Percentiles rank a stretch among this genome's conserved stretches.
Conservation (phyloP, 2,113 vertebrate genomes). For the Chaetops frenatus region DNA sequence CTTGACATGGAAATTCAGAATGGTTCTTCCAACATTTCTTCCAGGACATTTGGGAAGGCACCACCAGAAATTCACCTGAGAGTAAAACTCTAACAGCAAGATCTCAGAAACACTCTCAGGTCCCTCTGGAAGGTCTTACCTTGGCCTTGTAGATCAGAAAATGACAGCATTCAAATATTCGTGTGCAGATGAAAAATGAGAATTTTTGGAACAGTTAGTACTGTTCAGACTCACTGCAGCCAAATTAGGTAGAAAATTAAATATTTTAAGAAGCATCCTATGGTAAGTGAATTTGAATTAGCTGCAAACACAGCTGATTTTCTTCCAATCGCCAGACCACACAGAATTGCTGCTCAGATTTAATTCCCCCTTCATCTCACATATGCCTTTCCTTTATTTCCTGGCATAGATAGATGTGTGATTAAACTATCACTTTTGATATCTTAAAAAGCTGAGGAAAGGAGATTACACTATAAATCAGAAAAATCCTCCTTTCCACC, state of each 20-base stretch:
- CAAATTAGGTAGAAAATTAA: conserved; percentile 55
- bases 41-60: not conserved
- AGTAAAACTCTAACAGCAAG: not conserved
- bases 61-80: not conserved
- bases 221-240: not conserved
- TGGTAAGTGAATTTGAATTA: conserved; percentile 49
- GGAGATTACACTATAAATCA: conserved; percentile 40
- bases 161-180: not conserved
- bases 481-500: conserved; percentile 1
- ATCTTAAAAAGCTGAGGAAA: conserved; percentile 20
- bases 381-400: conserved; percentile 24
- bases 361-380: conserved; percentile 10
- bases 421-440: conserved; percentile 54
- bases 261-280: conserved; percentile 40
- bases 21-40: not conserved
- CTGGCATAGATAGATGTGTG: conserved; percentile 33
- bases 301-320: conserved; percentile 15
- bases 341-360: not conserved
- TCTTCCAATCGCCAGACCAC: not conserved
- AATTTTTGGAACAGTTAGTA: conserved; percentile 12
- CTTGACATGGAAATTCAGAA: not conserved
- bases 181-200: conserved; percentile 12
- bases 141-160: not conserved
- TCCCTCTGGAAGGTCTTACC: not conserved
- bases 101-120: not conserved